phyloP scores from a whole-genome alignment of 2,797 vertebrate species.

The Trachops cirrhosus region DNA sequence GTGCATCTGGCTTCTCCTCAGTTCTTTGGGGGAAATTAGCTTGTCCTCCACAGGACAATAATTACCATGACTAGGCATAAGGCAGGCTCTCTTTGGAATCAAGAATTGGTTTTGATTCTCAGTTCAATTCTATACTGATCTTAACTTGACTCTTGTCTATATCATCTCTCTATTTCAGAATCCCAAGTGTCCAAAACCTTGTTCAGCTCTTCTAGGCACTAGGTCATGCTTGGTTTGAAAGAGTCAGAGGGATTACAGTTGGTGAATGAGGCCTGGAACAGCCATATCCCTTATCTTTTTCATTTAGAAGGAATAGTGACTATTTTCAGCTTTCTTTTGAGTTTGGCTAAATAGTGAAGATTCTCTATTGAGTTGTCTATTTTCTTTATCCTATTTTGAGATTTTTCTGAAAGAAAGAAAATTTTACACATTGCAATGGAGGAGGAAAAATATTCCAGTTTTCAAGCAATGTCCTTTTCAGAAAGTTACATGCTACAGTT shows the following conservation, averaged over 20 bases:
- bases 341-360: neutral
- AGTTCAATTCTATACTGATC: neutral
- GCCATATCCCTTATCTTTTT: neutral
- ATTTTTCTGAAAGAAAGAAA: neutral
- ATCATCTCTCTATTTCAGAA: neutral
- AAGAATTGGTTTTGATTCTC: neutral
- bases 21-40: neutral
- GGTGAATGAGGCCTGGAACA: neutral
- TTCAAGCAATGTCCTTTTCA: conserved; percentile 19
- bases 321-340: neutral
- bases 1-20: neutral
- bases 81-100: neutral
- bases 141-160: neutral
- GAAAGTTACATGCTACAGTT: conserved; percentile 4
- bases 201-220: neutral
- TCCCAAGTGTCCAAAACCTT: neutral
- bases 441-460: neutral
- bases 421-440: neutral
- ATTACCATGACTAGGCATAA: neutral
- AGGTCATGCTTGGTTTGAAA: neutral
- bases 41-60: neutral
- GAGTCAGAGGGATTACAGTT: neutral
- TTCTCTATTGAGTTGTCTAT: neutral
- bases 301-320: neutral
- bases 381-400: neutral